Evolutionary conservation across 2,797 vertebrate species (phyloP).

Genomic region (Muscicapa striata): DNA sequence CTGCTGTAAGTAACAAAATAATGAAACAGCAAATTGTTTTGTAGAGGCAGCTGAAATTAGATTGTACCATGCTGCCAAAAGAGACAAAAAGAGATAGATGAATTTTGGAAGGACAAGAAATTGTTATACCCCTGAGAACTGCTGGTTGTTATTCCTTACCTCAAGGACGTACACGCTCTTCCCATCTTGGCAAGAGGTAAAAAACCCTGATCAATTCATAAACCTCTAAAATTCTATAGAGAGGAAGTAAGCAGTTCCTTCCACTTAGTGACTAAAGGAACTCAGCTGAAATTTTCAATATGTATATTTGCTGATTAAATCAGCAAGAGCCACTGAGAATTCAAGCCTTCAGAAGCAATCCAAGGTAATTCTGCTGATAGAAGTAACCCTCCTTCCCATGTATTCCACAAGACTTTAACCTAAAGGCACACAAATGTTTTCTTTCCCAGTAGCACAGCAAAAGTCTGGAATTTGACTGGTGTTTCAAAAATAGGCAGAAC

Average conservation of each 20-base stretch:
- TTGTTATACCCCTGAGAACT: background rate
- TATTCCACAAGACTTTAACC: background rate
- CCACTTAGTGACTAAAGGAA: background rate
- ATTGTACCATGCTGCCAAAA: slow-evolving; percentile 1
- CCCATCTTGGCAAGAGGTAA: background rate
- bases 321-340: background rate
- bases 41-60: slow-evolving; percentile 45
- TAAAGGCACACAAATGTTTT: background rate
- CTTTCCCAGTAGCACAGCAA: background rate
- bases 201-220: background rate
- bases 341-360: background rate
- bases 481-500: background rate
- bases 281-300: background rate
- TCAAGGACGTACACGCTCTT: background rate
- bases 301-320: background rate
- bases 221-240: background rate
- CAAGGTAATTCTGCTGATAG: background rate
- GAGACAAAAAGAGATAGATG: slow-evolving; percentile 14
- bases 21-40: slow-evolving; percentile 51
- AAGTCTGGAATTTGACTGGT: background rate
- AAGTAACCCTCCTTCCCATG: background rate
- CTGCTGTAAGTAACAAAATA: slow-evolving; percentile 59
- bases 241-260: background rate
- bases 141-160: background rate
- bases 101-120: slow-evolving; percentile 40